A percentile compares a stretch with the other conserved stretches of the same genome.
phyloP scores from a whole-genome alignment of 2,888 invertebrate genomes.

The Halictus quadricinctus region DNA sequence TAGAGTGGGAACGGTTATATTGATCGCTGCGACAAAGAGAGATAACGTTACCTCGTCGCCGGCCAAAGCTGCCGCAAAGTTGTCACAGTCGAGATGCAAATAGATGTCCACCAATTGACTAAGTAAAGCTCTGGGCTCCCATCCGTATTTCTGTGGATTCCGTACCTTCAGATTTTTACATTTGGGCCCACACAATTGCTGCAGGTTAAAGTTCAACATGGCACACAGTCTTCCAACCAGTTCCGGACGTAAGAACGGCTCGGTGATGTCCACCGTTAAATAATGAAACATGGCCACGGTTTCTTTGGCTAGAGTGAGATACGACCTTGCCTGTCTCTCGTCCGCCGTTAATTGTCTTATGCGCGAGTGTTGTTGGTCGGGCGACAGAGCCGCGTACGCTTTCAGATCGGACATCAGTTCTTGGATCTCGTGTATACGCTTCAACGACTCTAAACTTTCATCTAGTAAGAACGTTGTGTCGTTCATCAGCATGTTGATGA shows the following conservation, averaged over 20 bases:
- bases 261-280: constrained; percentile 95
- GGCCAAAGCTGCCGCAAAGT: constrained; percentile 95
- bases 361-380: constrained; percentile 89
- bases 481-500: constrained; percentile 99
- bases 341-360: constrained; percentile 92
- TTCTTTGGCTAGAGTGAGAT: constrained; percentile 95
- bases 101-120: constrained; percentile 98
- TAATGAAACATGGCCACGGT: constrained; percentile 99
- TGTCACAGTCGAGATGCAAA: constrained; percentile 96
- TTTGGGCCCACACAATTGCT: constrained; percentile 97
- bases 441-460: constrained; percentile 96
- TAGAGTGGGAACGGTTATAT: neutral
- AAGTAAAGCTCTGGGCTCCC: constrained; percentile 96
- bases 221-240: constrained; percentile 96
- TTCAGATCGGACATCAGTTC: constrained; percentile 89
- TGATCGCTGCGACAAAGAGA: neutral
- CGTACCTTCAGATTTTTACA: constrained; percentile 97
- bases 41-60: constrained; percentile 92
- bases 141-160: constrained; percentile 97
- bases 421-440: constrained; percentile 94
- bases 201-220: constrained; percentile 99
- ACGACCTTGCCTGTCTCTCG: constrained; percentile 94
- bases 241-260: constrained; percentile 97
- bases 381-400: constrained; percentile 87
- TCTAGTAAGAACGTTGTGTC: constrained; percentile 98